Conservation (phyloP, 2,113 vertebrate species). For the Oryctolagus cuniculus region DNA sequence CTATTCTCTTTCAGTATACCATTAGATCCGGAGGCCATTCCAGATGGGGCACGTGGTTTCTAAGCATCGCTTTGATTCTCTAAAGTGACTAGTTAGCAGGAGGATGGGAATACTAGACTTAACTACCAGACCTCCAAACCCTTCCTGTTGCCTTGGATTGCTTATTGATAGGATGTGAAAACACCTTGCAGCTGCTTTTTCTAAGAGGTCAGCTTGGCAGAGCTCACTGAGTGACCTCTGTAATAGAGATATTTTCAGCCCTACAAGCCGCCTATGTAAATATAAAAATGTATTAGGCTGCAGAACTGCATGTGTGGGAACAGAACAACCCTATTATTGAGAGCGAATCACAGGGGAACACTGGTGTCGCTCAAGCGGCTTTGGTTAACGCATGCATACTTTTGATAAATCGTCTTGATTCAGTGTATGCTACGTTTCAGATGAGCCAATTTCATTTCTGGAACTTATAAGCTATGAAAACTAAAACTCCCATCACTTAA, state of each 20-base stretch:
- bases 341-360: slow-evolving; percentile 58
- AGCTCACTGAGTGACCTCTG: slow-evolving; percentile 46
- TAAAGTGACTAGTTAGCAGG: slow-evolving; percentile 76
- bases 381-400: slow-evolving; percentile 7
- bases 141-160: slow-evolving; percentile 12
- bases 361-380: slow-evolving; percentile 68
- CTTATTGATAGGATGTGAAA: neutral
- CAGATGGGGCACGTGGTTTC: slow-evolving; percentile 84
- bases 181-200: neutral
- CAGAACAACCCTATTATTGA: slow-evolving; percentile 75
- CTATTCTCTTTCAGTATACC: slow-evolving; percentile 84
- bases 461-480: slow-evolving; percentile 60
- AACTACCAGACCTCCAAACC: slow-evolving; percentile 66
- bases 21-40: slow-evolving; percentile 83
- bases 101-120: slow-evolving; percentile 64
- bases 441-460: slow-evolving; percentile 68
- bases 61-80: slow-evolving; percentile 80
- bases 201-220: neutral
- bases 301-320: slow-evolving; percentile 80
- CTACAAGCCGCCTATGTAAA: slow-evolving; percentile 39
- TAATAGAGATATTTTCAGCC: slow-evolving; percentile 70
- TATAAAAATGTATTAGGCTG: slow-evolving; percentile 77
- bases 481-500: slow-evolving; percentile 24
- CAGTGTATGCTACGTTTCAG: slow-evolving; percentile 46
- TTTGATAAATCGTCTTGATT: slow-evolving; percentile 61